Conservation (phyloP, 2,888 invertebrate genomes). For the Lysandra coridon region DNA sequence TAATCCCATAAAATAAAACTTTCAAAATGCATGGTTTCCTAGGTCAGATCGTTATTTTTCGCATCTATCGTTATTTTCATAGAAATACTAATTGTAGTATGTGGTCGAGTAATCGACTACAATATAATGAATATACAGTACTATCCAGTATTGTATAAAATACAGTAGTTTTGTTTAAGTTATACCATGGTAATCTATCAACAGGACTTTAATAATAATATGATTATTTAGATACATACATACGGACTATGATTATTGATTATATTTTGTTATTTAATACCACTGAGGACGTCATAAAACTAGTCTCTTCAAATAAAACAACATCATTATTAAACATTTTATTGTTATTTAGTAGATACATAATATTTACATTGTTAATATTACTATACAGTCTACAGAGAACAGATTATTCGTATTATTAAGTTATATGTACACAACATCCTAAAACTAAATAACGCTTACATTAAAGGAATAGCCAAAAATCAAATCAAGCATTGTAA, state of each 20-base stretch:
- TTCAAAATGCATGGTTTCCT: no score
- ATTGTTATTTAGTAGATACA: constrained; percentile 44
- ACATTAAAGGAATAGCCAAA: constrained; percentile 45
- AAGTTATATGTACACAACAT: constrained; percentile 68
- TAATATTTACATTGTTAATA: constrained; percentile 58
- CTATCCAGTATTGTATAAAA: no score
- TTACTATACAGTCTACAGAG: constrained; percentile 41
- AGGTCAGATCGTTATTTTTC: no score
- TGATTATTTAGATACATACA: no score
- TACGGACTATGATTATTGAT: not conserved
- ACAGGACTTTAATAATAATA: no score
- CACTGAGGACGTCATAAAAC: not conserved
- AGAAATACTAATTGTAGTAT: no score
- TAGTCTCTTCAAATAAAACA: constrained; percentile 45
- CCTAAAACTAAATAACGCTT: constrained; percentile 78
- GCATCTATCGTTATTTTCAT: no score
- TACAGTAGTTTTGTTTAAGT: no score
- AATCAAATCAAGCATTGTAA: constrained; percentile 36
- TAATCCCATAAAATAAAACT: no score
- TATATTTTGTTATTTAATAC: not conserved
- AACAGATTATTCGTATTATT: constrained; percentile 43
- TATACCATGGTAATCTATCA: no score
- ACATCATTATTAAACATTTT: constrained; percentile 63
- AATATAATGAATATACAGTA: no score
- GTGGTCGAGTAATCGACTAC: no score